Conservation (phyloP, 2,113 vertebrate species). For the Tupaia chinensis region DNA sequence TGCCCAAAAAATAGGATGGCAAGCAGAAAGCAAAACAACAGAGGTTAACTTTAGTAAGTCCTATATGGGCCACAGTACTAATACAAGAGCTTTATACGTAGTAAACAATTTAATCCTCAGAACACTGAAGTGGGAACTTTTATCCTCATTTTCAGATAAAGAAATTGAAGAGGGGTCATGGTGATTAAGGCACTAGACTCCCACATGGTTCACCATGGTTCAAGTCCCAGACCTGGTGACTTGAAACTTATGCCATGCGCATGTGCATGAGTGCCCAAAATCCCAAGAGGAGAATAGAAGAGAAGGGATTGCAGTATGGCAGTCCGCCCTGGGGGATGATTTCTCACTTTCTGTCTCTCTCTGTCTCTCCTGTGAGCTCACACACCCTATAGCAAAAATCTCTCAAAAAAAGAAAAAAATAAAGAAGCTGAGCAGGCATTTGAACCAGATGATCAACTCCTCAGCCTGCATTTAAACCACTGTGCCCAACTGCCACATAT, state of each 20-base stretch:
- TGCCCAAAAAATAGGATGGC: background rate
- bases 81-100: background rate
- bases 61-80: background rate
- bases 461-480: background rate
- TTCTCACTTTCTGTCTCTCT: no score
- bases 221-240: no score
- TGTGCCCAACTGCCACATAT: background rate
- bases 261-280: no score
- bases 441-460: background rate
- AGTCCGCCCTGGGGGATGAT: no score
- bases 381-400: no score
- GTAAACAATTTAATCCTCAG: background rate
- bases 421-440: rapidly evolving
- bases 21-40: background rate
- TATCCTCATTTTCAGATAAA: background rate
- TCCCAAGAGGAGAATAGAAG: no score
- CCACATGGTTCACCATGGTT: no score
- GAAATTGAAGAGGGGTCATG: background rate
- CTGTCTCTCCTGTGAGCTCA: no score
- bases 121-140: background rate
- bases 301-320: no score
- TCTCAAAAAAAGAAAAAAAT: no score
- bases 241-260: no score
- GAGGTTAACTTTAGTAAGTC: background rate
- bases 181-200: no score